Conservation (phyloP, 2,888 invertebrate genomes). For the Ceratothoa steindachneri region DNA sequence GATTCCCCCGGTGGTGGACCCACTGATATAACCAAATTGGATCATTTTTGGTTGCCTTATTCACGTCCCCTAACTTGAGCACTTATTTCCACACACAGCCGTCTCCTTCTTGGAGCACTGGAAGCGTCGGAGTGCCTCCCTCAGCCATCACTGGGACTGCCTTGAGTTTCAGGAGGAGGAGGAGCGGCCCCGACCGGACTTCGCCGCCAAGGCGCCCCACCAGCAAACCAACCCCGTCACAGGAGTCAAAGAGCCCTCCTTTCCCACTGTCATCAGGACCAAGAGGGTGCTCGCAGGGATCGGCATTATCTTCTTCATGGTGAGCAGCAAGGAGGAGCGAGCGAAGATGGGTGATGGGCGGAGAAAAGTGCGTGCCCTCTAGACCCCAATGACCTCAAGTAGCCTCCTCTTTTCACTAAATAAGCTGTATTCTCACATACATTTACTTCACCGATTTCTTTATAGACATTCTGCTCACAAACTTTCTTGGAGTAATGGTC, state of each 20-base stretch:
- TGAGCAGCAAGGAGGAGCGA: conserved; percentile 51
- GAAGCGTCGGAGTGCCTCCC: conserved; percentile 59
- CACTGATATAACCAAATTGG: too few relatives aligned
- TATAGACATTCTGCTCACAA: too few relatives aligned
- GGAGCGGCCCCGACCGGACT: conserved; percentile 59
- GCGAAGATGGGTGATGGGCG: too few relatives aligned
- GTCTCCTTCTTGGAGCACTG: conserved; percentile 61
- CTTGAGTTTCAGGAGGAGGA: conserved; percentile 59
- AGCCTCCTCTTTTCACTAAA: not conserved
- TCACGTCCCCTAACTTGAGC: too few relatives aligned
- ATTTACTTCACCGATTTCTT: too few relatives aligned
- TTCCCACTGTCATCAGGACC: conserved; percentile 55
- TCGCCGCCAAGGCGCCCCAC: conserved; percentile 57
- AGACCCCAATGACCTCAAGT: too few relatives aligned
- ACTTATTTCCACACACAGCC: too few relatives aligned
- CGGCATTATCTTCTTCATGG: conserved; percentile 59
- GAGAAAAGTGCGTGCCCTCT: too few relatives aligned
- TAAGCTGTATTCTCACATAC: too few relatives aligned
- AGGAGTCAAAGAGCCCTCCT: conserved; percentile 58
- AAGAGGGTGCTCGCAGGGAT: conserved; percentile 58
- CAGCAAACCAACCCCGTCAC: conserved; percentile 59
- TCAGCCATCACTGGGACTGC: conserved; percentile 61
- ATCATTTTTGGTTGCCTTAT: too few relatives aligned
- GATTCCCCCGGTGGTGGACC: too few relatives aligned
- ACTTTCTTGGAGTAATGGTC: too few relatives aligned